Evolutionary conservation across 2,888 invertebrate species (phyloP).

Genomic region (Norana najaformis): DNA sequence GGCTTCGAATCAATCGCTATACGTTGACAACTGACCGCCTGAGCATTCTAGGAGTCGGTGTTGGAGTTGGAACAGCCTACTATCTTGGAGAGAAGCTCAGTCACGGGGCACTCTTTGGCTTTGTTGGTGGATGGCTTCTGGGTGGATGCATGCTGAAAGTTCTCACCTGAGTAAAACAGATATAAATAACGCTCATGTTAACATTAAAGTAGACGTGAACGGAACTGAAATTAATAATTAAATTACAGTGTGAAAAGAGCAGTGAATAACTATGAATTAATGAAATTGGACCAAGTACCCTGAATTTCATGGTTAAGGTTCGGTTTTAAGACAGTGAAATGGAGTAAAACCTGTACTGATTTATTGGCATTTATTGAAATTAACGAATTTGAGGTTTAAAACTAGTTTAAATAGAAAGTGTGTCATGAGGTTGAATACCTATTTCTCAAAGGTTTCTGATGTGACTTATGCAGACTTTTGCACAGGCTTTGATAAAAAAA

Average conservation of each 20-base stretch:
- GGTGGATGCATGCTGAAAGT: neutral
- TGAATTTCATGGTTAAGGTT: neutral
- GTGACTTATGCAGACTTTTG: slow-evolving; percentile 2
- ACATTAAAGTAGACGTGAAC: neutral
- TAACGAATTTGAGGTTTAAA: neutral
- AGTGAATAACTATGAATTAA: neutral
- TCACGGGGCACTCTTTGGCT: neutral
- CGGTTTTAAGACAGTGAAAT: neutral
- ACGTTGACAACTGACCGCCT: slow-evolving; percentile 5
- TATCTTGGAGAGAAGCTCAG: neutral
- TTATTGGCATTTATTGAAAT: neutral
- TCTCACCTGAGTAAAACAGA: neutral
- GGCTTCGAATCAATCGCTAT: neutral
- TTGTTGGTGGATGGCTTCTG: neutral
- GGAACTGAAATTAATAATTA: neutral
- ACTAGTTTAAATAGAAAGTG: neutral
- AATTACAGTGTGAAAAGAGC: neutral
- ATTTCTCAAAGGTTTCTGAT: neutral
- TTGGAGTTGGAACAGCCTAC: slow-evolving; percentile 13
- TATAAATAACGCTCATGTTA: neutral
- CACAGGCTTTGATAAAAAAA: neutral
- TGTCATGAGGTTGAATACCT: neutral
- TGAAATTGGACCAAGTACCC: neutral
- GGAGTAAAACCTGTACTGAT: neutral
- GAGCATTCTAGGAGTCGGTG: neutral